Evolutionary conservation across 2,888 invertebrate genomes (phyloP).

Genomic region (Heterodera filipjevi): DNA sequence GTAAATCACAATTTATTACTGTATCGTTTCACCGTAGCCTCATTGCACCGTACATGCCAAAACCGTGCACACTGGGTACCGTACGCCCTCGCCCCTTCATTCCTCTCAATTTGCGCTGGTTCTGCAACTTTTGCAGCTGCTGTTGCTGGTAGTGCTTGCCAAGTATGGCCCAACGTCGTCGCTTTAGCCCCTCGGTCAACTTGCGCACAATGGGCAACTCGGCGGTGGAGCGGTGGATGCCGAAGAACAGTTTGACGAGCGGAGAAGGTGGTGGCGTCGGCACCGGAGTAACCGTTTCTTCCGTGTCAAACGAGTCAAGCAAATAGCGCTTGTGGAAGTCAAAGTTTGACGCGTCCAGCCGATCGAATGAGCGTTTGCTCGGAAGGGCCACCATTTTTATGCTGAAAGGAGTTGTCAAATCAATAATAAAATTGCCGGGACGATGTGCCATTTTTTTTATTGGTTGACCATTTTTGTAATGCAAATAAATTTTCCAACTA

Average conservation of each 20-base stretch:
- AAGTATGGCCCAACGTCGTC: background rate
- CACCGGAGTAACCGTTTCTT: background rate
- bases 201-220: background rate
- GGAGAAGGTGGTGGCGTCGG: background rate
- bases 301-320: background rate
- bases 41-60: too few relatives aligned
- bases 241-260: background rate
- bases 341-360: conserved; percentile 20
- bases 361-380: conserved; percentile 18
- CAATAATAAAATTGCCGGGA: too few relatives aligned
- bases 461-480: too few relatives aligned
- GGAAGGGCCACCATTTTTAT: background rate
- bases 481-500: too few relatives aligned
- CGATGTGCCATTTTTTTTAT: too few relatives aligned
- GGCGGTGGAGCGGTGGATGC: background rate
- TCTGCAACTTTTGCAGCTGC: too few relatives aligned
- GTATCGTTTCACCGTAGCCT: too few relatives aligned
- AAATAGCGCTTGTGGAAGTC: conserved; percentile 25
- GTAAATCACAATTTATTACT: too few relatives aligned
- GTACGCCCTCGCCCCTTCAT: too few relatives aligned
- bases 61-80: too few relatives aligned
- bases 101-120: too few relatives aligned
- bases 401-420: background rate
- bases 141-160: background rate
- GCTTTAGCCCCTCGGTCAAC: background rate